These are phyloP conservation scores for Luscinia luscinia DNA, from an alignment of 2,797 vertebrate genomes.

Conservation along the genomic window DNA sequence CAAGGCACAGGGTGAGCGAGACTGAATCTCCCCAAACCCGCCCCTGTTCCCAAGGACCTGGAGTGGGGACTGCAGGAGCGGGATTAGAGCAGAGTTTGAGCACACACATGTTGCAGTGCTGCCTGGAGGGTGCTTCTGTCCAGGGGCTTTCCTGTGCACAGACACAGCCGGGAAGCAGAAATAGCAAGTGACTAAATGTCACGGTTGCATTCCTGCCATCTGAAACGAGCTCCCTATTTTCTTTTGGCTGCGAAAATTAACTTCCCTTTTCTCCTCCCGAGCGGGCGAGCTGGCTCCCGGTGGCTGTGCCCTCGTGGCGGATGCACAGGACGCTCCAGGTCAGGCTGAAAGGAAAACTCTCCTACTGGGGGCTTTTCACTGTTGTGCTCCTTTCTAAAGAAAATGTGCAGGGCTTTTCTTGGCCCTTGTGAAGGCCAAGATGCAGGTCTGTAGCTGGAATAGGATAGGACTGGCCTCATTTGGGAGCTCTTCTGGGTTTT, in stretches of 20 bases:
- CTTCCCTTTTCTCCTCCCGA: conserved; percentile 21
- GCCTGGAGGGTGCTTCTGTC: not conserved
- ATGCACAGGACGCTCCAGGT: conserved; percentile 40
- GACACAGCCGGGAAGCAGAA: not conserved
- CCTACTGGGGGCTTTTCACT: conserved; percentile 57
- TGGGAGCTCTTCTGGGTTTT: conserved; percentile 6
- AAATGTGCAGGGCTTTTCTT: conserved; percentile 54
- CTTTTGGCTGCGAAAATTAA: conserved; percentile 39
- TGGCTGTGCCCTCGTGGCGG: conserved; percentile 25
- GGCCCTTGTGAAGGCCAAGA: conserved; percentile 46
- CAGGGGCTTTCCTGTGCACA: conserved; percentile 6
- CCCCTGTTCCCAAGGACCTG: not conserved
- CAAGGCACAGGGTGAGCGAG: accelerated
- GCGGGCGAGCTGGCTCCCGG: conserved; percentile 24
- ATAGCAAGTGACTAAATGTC: conserved; percentile 48
- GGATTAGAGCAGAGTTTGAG: not conserved
- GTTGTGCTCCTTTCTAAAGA: conserved; percentile 53
- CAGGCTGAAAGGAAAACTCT: conserved; percentile 64
- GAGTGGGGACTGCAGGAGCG: accelerated
- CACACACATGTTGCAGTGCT: not conserved
- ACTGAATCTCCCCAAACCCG: not conserved
- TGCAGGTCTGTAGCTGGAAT: conserved; percentile 36
- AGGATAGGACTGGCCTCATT: conserved; percentile 37
- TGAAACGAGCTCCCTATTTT: conserved; percentile 58
- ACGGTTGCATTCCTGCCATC: conserved; percentile 26